Base-by-base conservation (phyloP, 92 coral and sea anemone species). In the Paramuricea clavata region DNA sequence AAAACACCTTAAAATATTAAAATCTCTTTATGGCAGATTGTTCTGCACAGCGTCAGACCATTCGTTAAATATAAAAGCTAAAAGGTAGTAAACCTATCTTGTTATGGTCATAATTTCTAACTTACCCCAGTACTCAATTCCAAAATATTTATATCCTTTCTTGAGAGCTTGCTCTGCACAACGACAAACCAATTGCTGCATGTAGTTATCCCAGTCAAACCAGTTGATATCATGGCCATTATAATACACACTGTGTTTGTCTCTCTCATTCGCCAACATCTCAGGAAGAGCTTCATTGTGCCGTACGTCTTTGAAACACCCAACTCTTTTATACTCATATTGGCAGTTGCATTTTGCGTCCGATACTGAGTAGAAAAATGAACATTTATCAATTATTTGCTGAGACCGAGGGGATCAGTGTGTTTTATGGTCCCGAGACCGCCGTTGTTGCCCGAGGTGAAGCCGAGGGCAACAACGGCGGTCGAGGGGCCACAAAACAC, bases 61-160 rank as follows among this genome's bases (percentile, higher is more conserved):
- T n/a, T n/a, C n/a, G n/a, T n/a, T n/a, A n/a, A n/a, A n/a, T n/a
- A n/a, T n/a, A n/a, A n/a, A n/a, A n/a, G n/a, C n/a, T n/a, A n/a
- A n/a, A n/a, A n/a, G n/a, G n/a, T n/a, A n/a, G n/a, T n/a, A n/a
- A n/a, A n/a, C n/a, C n/a, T n/a, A n/a, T n/a, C n/a, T n/a, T n/a
- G n/a, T n/a, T n/a, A n/a, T n/a, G n/a, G n/a, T n/a, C 16, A 47
- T 10, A 47, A 47, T 10, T 60, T 57, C 25, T 5, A 25, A 60
- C 68, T 1, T n/a, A 60, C 68, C 68, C 68, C 68, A 60, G 32
- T 12, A 60, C 15, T 60, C 23, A 31, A 60, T 17, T 2, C 32
- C 68, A 8, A 60, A 60, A 28, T 60, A 60, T 15, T 26, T 60
- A 60, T 60, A 26, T 26, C 68, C 68, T 60, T 60, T 60, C 68